A percentile compares a stretch with the other conserved stretches of the same genome.
Evolutionary conservation across 2,113 vertebrate species (phyloP).

Genomic region (Halcyon malimbica): DNA sequence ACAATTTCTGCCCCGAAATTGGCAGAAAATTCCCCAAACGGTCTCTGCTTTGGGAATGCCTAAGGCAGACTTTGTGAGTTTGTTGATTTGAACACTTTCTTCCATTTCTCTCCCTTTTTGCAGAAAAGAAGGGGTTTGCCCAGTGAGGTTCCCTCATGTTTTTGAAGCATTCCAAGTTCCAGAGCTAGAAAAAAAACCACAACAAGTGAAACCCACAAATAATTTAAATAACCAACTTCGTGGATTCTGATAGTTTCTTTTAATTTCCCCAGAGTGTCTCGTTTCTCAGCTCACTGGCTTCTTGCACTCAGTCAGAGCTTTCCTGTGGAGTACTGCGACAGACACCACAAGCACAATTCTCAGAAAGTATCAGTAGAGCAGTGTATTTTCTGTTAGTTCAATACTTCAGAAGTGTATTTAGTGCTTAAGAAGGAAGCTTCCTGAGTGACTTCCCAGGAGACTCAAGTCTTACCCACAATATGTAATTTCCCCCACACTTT

Average conservation of each 20-base stretch:
- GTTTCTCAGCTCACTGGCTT: neutral
- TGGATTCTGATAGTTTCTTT: neutral
- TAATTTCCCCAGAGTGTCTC: neutral
- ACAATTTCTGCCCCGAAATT: neutral
- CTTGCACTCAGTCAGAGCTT: neutral
- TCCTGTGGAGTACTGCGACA: neutral
- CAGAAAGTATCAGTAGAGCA: neutral
- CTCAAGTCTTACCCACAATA: neutral
- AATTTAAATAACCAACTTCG: neutral
- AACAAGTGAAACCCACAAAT: accelerated
- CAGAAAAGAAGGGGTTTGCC: neutral
- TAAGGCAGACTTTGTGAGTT: neutral
- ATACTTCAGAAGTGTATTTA: neutral
- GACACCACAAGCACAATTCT: neutral
- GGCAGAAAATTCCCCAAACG: neutral
- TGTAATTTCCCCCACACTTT: slow-evolving; percentile 53
- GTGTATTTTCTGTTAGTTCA: neutral
- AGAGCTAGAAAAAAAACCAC: neutral
- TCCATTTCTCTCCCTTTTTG: neutral
- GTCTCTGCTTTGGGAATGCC: neutral
- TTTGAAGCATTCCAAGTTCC: neutral
- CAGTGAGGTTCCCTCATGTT: neutral
- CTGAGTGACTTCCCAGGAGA: slow-evolving; percentile 29
- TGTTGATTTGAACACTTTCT: neutral
- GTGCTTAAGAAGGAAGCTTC: slow-evolving; percentile 22